Evolutionary conservation across 1,140 invertebrate genomes (phyloP), one percentile per base, ranked within the genome.

Genomic region (Hirudo medicinalis): DNA sequence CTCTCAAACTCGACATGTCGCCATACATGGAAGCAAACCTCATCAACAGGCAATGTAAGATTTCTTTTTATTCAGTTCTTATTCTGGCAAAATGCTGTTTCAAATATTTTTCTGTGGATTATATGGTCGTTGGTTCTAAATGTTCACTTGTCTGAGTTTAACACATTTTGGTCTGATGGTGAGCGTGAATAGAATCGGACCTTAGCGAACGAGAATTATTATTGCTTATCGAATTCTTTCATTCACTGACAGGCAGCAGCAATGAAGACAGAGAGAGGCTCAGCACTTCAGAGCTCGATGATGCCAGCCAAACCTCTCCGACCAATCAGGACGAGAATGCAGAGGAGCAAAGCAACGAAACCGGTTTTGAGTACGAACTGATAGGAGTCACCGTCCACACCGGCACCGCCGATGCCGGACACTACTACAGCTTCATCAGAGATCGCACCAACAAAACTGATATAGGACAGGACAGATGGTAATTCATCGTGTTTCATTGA

Each of bases 331-430:
- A 85, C 74, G 40, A 60, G 22, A 73, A 73, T 22, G 84, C 84
- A 74, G 83, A 84, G 73, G 54, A 77, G 53, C 57, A 22, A 63
- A 63, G 11, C 22, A 63, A 63, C 57, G 76, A 77, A 53, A 86
- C 87, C 69, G 84, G 85, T 73, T 88, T 83, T 78, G 90, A 91
- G 75, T 96, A 96, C 82, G 91, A 94, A 80, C 81, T 97, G 72
- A 94, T 94, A 74, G 93, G 93, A 29, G 92, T 97, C 0, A 96
- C 93, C 0, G 93, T 97, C 0, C 93, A 97, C 81, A 95, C 93
- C 15, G 94, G 93, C 6, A 96, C 92, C 2, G 92, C 93, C 0
- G 93, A 96, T 80, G 92, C 92, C 40, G 93, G 94, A 0, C 94
- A 97, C 82, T 97, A 97, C 82, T 97, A 96, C 80, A 92, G 91